Evolutionary conservation across 2,888 invertebrate genomes (phyloP), one percentile per base, ranked within the genome.

Genomic region (Hedychridium roseum): DNA sequence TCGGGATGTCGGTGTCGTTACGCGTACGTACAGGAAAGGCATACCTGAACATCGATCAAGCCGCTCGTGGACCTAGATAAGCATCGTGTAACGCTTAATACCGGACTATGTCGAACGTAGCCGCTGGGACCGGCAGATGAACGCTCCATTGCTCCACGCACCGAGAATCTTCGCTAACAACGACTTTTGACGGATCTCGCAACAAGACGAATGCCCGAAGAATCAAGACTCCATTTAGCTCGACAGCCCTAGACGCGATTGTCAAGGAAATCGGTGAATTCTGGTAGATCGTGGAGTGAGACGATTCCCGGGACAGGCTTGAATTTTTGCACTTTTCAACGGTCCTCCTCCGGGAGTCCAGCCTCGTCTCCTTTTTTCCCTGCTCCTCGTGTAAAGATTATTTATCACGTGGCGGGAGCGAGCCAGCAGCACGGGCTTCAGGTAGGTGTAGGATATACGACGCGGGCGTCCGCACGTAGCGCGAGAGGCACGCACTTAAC

Each of bases 1-100:
- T n/a, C n/a, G n/a, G n/a, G n/a, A n/a, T n/a, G n/a, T n/a, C n/a
- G n/a, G n/a, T n/a, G n/a, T n/a, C n/a, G n/a, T n/a, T n/a, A n/a
- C n/a, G n/a, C n/a, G n/a, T n/a, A n/a, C n/a, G n/a, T n/a, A n/a
- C n/a, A n/a, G n/a, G n/a, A n/a, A n/a, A n/a, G n/a, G n/a, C n/a
- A n/a, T n/a, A n/a, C n/a, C n/a, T n/a, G n/a, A n/a, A n/a, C n/a
- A n/a, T n/a, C n/a, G n/a, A n/a, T n/a, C n/a, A n/a, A n/a, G n/a
- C n/a, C n/a, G n/a, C n/a, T n/a, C n/a, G 57, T 50, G 54, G 52
- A 52, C 50, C 45, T 43, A 56, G 65, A 68, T 68, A 68, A 66
- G 51, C 44, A 68, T 70, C 67, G 43, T 57, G 58, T 53, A 51
- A 61, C 57, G 52, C 54, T 58, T 61, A 60, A 62, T 57, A 54